Conservation (phyloP, 2,888 invertebrate genomes). For the Heliconius hortense region DNA sequence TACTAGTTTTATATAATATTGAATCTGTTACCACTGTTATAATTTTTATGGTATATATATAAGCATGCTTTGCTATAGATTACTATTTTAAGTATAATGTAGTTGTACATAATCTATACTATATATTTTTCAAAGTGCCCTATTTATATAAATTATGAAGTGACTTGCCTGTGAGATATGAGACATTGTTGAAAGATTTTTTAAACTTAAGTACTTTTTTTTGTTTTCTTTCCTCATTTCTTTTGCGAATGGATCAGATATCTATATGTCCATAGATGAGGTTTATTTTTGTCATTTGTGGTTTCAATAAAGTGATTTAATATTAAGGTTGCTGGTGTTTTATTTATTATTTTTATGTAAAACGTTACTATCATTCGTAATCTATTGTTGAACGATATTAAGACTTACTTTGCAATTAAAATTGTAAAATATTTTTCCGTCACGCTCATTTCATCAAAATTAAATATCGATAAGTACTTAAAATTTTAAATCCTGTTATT, state of each 20-base stretch:
- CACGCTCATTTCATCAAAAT: neutral
- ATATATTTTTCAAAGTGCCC: conserved; percentile 10
- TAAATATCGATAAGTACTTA: neutral
- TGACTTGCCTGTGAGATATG: neutral
- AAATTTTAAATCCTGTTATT: neutral
- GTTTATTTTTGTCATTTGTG: conserved; percentile 76
- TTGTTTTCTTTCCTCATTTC: neutral
- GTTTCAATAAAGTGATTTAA: conserved; percentile 80
- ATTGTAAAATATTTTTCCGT: neutral
- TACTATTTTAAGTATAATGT: neutral
- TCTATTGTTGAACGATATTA: neutral
- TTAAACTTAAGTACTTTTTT: neutral
- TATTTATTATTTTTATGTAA: conserved; percentile 31
- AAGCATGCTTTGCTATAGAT: conserved; percentile 4
- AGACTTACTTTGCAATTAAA: neutral
- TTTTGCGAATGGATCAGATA: conserved; percentile 12
- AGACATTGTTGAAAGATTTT: neutral
- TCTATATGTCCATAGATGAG: conserved; percentile 72
- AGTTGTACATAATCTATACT: neutral
- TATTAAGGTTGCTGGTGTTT: conserved; percentile 49
- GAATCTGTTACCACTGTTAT: conserved; percentile 1
- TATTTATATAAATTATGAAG: conserved; percentile 5
- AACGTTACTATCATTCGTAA: conserved; percentile 20
- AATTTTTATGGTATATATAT: neutral
- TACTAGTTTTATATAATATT: neutral